These are phyloP conservation scores for Campopleginae sp. DNA, from an alignment of 2,888 invertebrate species.

Conservation along the genomic window DNA sequence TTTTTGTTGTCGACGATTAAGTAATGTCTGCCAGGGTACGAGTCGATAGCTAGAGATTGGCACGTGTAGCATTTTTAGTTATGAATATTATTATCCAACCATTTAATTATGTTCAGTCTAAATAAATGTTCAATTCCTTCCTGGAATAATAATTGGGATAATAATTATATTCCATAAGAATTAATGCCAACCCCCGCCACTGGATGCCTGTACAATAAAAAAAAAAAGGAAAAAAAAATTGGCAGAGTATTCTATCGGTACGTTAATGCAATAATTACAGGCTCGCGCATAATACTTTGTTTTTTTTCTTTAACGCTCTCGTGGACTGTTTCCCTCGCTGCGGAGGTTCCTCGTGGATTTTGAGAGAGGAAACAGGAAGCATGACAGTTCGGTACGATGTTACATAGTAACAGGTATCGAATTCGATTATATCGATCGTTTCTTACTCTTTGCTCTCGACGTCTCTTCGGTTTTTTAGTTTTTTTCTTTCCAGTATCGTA, in stretches of 20 bases:
- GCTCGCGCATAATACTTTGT: slow-evolving; percentile 61
- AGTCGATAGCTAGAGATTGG: not conserved
- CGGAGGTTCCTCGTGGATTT: not conserved
- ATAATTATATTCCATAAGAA: slow-evolving; percentile 2
- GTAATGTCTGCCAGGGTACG: slow-evolving; percentile 55
- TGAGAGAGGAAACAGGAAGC: slow-evolving; percentile 64
- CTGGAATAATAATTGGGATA: not conserved
- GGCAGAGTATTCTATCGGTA: slow-evolving; percentile 64
- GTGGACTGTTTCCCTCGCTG: slow-evolving; percentile 13
- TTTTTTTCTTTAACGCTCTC: slow-evolving; percentile 9
- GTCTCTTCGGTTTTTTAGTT: not conserved
- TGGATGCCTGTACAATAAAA: slow-evolving; percentile 11
- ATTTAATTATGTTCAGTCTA: not conserved
- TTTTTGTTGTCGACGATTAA: slow-evolving; percentile 46
- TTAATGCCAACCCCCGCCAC: slow-evolving; percentile 14
- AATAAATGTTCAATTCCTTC: slow-evolving; percentile 18
- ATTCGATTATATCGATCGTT: slow-evolving; percentile 38
- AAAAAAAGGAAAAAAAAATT: slow-evolving; percentile 22
- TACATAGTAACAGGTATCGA: slow-evolving; percentile 60
- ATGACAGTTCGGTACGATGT: slow-evolving; percentile 59
- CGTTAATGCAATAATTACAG: slow-evolving; percentile 56
- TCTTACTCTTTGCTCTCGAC: slow-evolving; percentile 20
- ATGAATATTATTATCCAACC: not conserved
- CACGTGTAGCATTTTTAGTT: not conserved
- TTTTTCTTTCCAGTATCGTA: slow-evolving; percentile 1